Percentiles rank a stretch among this genome's conserved stretches.
Evolutionary conservation across 92 coral and sea anemone species (phyloP).

Genomic region (Paragorgia papillata): DNA sequence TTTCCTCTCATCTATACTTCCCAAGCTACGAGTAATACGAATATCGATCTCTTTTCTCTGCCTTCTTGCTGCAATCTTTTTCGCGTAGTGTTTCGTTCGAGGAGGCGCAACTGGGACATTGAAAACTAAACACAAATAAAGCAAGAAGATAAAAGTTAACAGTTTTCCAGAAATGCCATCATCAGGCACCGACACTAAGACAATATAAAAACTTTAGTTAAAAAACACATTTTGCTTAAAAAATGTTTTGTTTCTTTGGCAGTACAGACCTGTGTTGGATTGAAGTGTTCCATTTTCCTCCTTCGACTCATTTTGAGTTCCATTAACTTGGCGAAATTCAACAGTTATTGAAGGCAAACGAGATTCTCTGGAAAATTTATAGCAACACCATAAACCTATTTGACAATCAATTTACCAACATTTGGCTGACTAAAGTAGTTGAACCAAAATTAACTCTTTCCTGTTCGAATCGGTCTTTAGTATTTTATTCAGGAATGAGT

Average conservation of each 20-base stretch:
- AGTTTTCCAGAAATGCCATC: no score
- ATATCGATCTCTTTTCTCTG: constrained; percentile 50
- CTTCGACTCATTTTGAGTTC: constrained; percentile 40
- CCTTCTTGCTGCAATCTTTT: constrained; percentile 68
- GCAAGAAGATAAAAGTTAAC: neutral
- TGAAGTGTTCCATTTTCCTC: constrained; percentile 48
- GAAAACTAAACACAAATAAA: neutral
- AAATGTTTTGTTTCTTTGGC: neutral
- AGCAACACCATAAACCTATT: neutral
- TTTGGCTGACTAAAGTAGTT: no score
- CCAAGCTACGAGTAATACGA: constrained; percentile 28
- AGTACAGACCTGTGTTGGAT: constrained; percentile 56
- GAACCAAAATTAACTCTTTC: no score
- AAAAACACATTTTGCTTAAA: no score
- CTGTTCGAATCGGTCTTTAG: no score
- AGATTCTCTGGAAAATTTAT: constrained; percentile 66
- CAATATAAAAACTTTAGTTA: no score
- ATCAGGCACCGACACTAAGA: no score
- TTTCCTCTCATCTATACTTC: constrained; percentile 33
- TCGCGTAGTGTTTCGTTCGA: constrained; percentile 95
- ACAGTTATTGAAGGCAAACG: constrained; percentile 82
- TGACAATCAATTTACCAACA: no score
- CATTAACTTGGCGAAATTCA: constrained; percentile 47
- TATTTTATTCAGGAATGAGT: no score
- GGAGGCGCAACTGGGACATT: constrained; percentile 90